Evolutionary conservation across 2,797 vertebrate genomes (phyloP).

Genomic region (Platalea minor): DNA sequence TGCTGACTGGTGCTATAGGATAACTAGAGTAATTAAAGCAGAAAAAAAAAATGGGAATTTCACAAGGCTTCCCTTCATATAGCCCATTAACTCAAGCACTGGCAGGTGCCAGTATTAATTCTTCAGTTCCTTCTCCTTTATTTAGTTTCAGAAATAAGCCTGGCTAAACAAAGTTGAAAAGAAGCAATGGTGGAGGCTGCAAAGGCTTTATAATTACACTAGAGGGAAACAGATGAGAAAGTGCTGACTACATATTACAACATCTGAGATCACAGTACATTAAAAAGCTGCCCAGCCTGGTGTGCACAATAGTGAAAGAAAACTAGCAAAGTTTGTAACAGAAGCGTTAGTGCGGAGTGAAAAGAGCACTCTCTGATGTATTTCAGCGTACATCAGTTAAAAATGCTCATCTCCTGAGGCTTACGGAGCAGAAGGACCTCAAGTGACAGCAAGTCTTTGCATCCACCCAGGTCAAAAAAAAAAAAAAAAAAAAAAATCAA

Average conservation of each 20-base stretch:
- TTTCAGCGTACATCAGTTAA: not conserved
- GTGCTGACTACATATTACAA: slow-evolving; percentile 19
- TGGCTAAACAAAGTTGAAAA: slow-evolving; percentile 42
- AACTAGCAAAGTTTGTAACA: not conserved
- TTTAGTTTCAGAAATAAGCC: slow-evolving; percentile 49
- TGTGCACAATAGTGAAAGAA: not conserved
- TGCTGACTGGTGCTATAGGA: not conserved
- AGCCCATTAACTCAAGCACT: slow-evolving; percentile 38
- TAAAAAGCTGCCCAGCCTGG: not conserved
- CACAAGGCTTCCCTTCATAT: slow-evolving; percentile 1
- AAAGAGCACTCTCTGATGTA: not conserved
- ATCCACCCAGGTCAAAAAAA: slow-evolving; percentile 30
- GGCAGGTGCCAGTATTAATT: slow-evolving; percentile 40
- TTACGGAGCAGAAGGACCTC: not conserved
- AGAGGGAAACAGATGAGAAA: slow-evolving; percentile 34
- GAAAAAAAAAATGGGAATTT: not conserved
- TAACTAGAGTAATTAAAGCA: slow-evolving; percentile 21
- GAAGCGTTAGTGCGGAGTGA: not conserved
- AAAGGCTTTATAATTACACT: slow-evolving; percentile 42
- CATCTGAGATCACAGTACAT: not conserved
- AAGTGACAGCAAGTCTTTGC: slow-evolving; percentile 41
- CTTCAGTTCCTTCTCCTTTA: slow-evolving; percentile 36
- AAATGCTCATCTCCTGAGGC: not conserved
- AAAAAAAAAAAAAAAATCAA: slow-evolving; percentile 66
- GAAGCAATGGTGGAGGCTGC: slow-evolving; percentile 21